These are phyloP conservation scores for Xiphophorus hellerii DNA, from an alignment of 2,113 vertebrate species.

Conservation along the genomic window DNA sequence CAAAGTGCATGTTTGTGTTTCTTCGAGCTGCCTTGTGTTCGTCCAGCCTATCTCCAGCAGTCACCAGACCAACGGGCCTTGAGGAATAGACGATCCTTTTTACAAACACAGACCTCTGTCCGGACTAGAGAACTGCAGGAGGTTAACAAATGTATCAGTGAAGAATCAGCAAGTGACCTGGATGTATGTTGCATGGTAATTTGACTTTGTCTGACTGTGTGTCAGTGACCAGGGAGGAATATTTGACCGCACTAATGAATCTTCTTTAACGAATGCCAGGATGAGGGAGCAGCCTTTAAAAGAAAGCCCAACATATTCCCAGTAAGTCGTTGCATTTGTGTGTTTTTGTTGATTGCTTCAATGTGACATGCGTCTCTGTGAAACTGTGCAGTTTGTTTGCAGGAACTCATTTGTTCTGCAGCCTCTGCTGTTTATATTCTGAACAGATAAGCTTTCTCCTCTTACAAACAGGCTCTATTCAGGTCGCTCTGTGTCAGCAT, in stretches of 20 bases:
- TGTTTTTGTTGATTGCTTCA: neutral
- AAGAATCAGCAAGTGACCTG: neutral
- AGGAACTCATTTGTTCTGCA: conserved; percentile 28
- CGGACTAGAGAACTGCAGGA: neutral
- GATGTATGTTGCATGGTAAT: neutral
- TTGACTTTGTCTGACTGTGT: conserved; percentile 1
- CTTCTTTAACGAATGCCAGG: conserved; percentile 3
- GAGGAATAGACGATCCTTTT: neutral
- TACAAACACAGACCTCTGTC: neutral
- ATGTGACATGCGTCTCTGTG: conserved; percentile 2
- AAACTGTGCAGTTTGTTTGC: conserved; percentile 19
- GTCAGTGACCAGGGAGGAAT: neutral
- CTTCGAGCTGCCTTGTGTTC: too few relatives aligned
- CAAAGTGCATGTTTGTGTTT: too few relatives aligned
- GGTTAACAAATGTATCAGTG: neutral
- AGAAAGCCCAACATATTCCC: neutral
- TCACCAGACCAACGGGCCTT: neutral
- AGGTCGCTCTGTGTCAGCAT: conserved; percentile 6
- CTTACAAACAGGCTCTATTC: conserved; percentile 33
- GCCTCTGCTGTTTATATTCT: conserved; percentile 54
- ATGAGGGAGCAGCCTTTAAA: conserved; percentile 4
- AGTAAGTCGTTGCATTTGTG: neutral
- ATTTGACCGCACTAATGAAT: neutral
- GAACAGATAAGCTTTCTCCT: conserved; percentile 29
- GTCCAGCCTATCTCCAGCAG: too few relatives aligned